Base-by-base conservation (phyloP, 2,113 vertebrate species). In the Physeter macrocephalus region DNA sequence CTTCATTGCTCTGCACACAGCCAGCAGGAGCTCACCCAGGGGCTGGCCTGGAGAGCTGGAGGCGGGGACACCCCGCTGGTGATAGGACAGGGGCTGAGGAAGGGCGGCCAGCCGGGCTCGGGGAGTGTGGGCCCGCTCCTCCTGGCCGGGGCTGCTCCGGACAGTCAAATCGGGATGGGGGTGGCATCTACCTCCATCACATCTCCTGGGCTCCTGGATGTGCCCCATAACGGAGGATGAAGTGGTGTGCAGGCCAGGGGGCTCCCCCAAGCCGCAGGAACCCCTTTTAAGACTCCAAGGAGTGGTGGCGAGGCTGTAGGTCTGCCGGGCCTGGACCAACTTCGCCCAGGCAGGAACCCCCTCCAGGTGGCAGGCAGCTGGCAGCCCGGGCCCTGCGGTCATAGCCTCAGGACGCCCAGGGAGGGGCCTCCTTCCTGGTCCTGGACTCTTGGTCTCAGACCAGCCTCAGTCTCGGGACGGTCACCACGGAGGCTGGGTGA, bases 131-230 rank as follows among this genome's bases (percentile, higher is more conserved):
- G 10, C 49, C 77, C 13, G 49, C 52, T 80, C 49, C 34, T 54
- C 21, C 75, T 15, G 20, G 62, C 31, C 20, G 2, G 11, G 12
- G 43, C 29, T 49, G 34, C 31, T n/a, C 39, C 62, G 20, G 13
- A 11, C 75, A 4, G 8, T 36, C 31, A n/a, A 12, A 23, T 54
- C 11, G 13, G 75, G 49, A 4, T 2, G 49, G 20, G 11, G 59
- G 62, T 12, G 13, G 62, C 10, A 64, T 64, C 27, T 31, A 25
- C 12, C 27, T 4, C 15, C 20, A 8, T n/a, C 75, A 14, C 18
- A 4, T 21, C 39, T 27, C 10, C 31, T 5, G 75, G 1, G 1
- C n/a, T 12, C 46, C 1, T 1, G 49, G 49, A 54, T 0, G 20
- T 34, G 7, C 34, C 20, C 29, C 2, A 9, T 20, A 54, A 21